Percentiles rank a stretch among this genome's conserved stretches.
phyloP scores from a whole-genome alignment of 2,113 vertebrate genomes.

The Erythrocebus patas region DNA sequence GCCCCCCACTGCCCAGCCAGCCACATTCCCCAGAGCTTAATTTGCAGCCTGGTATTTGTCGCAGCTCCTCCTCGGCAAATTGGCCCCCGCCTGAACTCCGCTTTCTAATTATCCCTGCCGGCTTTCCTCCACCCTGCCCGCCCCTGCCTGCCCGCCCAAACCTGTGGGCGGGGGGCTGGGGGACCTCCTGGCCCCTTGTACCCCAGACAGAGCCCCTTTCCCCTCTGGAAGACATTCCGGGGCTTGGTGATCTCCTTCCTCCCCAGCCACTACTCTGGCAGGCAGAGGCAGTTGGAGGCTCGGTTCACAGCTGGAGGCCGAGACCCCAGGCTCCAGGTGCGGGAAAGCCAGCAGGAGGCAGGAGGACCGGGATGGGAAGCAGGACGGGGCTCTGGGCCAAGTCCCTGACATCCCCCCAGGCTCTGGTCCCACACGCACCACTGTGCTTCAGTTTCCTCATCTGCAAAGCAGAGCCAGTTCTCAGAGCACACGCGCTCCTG shows the following conservation, averaged over 20 bases:
- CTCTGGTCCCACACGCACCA: neutral
- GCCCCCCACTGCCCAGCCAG: neutral
- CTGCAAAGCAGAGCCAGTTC: neutral
- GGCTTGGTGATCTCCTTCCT: neutral
- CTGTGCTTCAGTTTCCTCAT: neutral
- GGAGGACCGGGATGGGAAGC: neutral
- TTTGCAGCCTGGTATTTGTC: neutral
- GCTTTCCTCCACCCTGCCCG: neutral
- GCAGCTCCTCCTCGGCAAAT: neutral
- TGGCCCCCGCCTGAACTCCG: neutral
- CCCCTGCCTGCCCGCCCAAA: neutral
- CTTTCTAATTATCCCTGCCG: neutral
- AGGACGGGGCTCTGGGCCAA: no score
- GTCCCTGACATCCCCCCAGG: neutral
- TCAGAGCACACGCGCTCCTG: fast-evolving
- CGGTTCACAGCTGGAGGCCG: fast-evolving
- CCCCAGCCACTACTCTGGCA: neutral
- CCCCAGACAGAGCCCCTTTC: neutral
- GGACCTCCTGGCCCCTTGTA: neutral
- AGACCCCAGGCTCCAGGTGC: neutral
- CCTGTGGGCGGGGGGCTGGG: neutral
- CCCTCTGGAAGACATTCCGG: neutral
- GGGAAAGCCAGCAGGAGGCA: neutral
- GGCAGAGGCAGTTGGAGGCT: neutral
- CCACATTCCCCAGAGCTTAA: neutral